Percentiles rank a stretch among this genome's conserved stretches.
phyloP scores from a whole-genome alignment of 2,797 vertebrate species.

The Thripadectes ignobilis region DNA sequence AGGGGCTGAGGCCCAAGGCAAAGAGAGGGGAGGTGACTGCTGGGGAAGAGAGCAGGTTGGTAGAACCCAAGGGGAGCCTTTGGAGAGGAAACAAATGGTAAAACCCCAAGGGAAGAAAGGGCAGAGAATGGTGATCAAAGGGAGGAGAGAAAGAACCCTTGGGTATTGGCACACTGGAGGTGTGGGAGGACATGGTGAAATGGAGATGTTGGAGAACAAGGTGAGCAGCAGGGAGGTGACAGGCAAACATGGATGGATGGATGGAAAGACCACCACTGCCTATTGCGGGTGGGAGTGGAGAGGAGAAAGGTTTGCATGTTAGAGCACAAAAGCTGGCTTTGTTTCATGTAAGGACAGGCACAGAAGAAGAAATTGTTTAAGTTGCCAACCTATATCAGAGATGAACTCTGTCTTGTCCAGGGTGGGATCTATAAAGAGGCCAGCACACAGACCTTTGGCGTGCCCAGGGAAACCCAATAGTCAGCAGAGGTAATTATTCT shows the following conservation, averaged over 20 bases:
- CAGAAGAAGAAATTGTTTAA: not conserved
- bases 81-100: not conserved
- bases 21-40: not conserved
- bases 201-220: not conserved
- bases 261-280: not conserved
- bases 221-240: not conserved
- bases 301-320: not conserved
- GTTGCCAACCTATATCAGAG: not conserved
- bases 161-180: fast-evolving
- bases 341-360: not conserved
- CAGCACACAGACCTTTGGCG: not conserved
- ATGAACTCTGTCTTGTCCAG: not conserved
- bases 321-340: not conserved
- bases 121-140: not conserved
- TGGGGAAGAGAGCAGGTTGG: not conserved
- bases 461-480: not conserved
- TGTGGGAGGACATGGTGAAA: not conserved
- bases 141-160: not conserved
- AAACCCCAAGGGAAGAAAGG: not conserved
- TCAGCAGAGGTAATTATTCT: not conserved
- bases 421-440: not conserved
- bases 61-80: not conserved
- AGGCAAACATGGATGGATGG: not conserved
- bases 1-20: not conserved
- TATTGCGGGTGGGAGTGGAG: not conserved